Conservation (phyloP, 2,113 vertebrate genomes). For the Microtus oregoni region DNA sequence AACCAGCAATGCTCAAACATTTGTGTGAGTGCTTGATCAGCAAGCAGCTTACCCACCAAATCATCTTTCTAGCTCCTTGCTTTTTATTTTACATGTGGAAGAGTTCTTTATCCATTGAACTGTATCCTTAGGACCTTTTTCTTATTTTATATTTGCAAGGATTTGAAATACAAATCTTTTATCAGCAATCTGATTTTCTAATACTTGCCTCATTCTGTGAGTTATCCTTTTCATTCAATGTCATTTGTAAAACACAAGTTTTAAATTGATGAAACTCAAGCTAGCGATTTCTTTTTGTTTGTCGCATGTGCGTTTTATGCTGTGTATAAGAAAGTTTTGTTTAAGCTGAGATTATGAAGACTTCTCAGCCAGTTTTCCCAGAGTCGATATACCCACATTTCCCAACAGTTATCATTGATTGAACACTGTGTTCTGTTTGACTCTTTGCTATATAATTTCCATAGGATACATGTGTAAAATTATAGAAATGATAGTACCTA, state of each 20-base stretch:
- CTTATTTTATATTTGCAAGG: not conserved
- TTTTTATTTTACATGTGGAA: not conserved
- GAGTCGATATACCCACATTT: not conserved
- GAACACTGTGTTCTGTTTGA: not conserved
- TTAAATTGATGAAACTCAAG: not conserved
- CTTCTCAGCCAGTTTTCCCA: not conserved
- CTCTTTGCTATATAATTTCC: not conserved
- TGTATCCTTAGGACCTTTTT: not conserved
- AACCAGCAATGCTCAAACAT: not conserved
- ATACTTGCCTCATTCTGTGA: not conserved
- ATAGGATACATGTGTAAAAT: not conserved
- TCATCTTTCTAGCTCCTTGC: not conserved
- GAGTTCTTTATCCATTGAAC: not conserved
- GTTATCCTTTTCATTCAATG: not conserved
- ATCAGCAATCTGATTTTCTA: not conserved
- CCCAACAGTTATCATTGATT: slow-evolving; percentile 11
- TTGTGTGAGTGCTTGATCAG: not conserved
- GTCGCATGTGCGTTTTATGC: not conserved
- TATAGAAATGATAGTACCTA: not conserved
- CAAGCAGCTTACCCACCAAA: not conserved
- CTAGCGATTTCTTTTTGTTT: not conserved
- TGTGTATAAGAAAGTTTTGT: not conserved
- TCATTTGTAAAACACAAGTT: not conserved
- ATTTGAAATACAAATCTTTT: not conserved
- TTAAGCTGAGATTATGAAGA: not conserved